A percentile compares a stretch with the other conserved stretches of the same genome.
Conservation (phyloP, 2,888 invertebrate species). For the Leptopilina syphax region DNA sequence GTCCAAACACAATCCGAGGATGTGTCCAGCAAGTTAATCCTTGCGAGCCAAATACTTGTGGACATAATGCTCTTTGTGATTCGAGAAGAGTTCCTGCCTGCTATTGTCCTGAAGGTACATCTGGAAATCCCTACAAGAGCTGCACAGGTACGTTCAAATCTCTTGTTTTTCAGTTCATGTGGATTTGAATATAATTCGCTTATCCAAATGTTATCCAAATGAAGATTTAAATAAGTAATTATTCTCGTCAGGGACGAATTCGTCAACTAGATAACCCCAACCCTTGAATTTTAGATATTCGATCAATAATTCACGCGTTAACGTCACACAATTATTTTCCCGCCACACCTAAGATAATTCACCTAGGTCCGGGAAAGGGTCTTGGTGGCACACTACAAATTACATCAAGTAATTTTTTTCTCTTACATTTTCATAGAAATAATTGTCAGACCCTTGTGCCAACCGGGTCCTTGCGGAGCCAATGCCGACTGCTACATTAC, state of each 20-base stretch:
- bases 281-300: neutral
- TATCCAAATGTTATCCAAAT: too few relatives aligned
- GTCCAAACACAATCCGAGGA: conserved; percentile 91
- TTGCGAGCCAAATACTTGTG: conserved; percentile 91
- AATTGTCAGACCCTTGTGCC: conserved; percentile 80
- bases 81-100: conserved; percentile 88
- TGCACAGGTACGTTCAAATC: conserved; percentile 78
- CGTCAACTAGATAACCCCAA: neutral
- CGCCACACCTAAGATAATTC: too few relatives aligned
- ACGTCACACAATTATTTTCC: too few relatives aligned
- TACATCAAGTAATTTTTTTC: too few relatives aligned
- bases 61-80: conserved; percentile 87
- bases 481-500: conserved; percentile 92
- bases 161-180: neutral
- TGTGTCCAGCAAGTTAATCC: conserved; percentile 88
- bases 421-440: conserved; percentile 44
- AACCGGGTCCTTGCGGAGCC: conserved; percentile 89
- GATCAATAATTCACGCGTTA: too few relatives aligned
- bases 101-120: conserved; percentile 89
- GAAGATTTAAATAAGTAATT: neutral
- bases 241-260: too few relatives aligned
- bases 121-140: conserved; percentile 89
- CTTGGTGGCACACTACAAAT: too few relatives aligned
- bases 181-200: too few relatives aligned
- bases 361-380: too few relatives aligned